Base-by-base conservation (phyloP, 2,888 invertebrate genomes). In the Drosophila melanocephala region DNA sequence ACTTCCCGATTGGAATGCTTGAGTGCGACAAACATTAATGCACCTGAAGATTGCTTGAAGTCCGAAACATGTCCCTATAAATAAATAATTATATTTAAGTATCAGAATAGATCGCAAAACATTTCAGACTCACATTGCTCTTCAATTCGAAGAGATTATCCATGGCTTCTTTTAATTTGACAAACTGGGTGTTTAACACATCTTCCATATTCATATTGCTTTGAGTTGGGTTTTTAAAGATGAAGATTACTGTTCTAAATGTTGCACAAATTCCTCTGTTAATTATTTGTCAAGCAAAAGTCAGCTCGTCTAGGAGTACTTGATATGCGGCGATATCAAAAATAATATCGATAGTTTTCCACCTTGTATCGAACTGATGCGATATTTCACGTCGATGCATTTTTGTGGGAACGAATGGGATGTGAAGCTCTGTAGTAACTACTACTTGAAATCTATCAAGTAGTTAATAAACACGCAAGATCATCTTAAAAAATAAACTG, bases 1-100 rank as follows among this genome's bases (percentile, higher is more conserved):
- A 98, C 98, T 87, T 98, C 94, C 28, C 98, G 95, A 93, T 99
- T 99, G 1, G 98, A 93, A 93, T 98, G 98, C 91, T 98, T 98
- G 60, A 98, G 93, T 63, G 96, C 95, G n/a, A 98, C 96, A 89
- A 98, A 95, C 87, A 96, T 95, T 62, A 98, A 93, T 0, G 96
- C 96, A 0, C 96, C 96, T 86, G 97, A 95, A 62, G 96, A 95
- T 87, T 96, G 95, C 84, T 96, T 95, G 63, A 96, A 95, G 68
- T 94, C 94, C 10, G 97, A 52, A 26, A 58, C 42, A 12, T 66
- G 72, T 0, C 80, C 73, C 81, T 84, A 44, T 22, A 68, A 71
- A 63, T 2, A 30, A 14, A 65, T 19, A 7, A 44, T 26, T 14
- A n/a, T 0, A 37, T 35, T 19, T 28, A 19, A 28, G 35, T 12